These are phyloP conservation scores for Centrocercus urophasianus DNA, from an alignment of 2,113 vertebrate species.

Conservation along the genomic window DNA sequence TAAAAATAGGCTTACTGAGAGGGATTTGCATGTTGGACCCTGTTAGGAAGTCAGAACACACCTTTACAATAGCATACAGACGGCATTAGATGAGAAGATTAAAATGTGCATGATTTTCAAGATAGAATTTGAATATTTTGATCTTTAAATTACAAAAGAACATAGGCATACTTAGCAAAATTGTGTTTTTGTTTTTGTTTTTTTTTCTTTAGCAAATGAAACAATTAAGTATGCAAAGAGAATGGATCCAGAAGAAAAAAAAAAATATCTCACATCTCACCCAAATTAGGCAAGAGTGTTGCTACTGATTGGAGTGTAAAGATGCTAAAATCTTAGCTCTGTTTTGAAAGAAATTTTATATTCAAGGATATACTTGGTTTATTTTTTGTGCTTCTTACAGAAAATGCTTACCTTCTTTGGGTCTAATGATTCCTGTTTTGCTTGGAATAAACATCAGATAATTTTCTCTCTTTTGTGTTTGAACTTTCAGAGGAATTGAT, in stretches of 20 bases:
- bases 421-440: neutral
- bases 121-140: neutral
- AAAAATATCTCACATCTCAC: neutral
- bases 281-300: neutral
- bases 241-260: neutral
- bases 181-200: neutral
- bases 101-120: neutral
- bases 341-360: neutral
- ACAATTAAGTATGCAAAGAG: neutral
- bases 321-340: neutral
- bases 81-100: neutral
- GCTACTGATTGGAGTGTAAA: neutral
- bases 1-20: neutral
- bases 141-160: neutral
- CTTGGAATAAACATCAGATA: neutral
- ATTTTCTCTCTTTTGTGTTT: neutral
- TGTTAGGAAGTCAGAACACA: neutral
- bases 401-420: neutral
- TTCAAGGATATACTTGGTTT: neutral
- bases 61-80: neutral
- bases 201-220: neutral
- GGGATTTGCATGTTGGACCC: conserved; percentile 21
- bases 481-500: neutral
- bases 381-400: neutral
- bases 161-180: neutral